These are phyloP conservation scores for Portunus trituberculatus DNA, from an alignment of 1,140 invertebrate genomes.

Conservation along the genomic window DNA sequence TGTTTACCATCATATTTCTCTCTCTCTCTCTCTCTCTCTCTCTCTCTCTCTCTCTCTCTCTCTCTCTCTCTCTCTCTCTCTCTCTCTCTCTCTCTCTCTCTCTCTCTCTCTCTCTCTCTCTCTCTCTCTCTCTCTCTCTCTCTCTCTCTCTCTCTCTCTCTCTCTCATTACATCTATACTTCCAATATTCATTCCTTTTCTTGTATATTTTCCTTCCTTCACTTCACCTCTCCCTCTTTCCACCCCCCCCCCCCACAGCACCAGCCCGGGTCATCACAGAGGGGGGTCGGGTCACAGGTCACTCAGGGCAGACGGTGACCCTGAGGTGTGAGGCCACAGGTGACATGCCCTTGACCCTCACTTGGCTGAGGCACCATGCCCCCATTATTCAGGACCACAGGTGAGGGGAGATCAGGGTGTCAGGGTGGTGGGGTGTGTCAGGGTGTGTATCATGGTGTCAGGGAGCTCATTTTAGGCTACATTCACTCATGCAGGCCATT, in stretches of 20 bases:
- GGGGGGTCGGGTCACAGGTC: constrained; percentile 68
- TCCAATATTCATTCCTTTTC: not conserved
- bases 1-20: not conserved
- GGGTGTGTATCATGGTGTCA: too few relatives aligned
- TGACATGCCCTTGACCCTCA: constrained; percentile 68
- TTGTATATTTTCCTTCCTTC: not conserved
- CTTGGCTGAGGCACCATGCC: constrained; percentile 66
- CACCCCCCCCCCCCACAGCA: constrained; percentile 22
- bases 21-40: not conserved
- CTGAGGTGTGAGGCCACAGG: constrained; percentile 70
- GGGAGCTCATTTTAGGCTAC: too few relatives aligned
- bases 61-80: constrained; percentile 17
- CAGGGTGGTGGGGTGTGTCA: too few relatives aligned
- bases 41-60: not conserved
- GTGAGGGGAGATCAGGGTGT: not conserved
- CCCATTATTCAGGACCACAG: constrained; percentile 44
- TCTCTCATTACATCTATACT: not conserved
- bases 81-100: not conserved
- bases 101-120: not conserved
- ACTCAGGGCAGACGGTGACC: constrained; percentile 56
- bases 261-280: constrained; percentile 66
- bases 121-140: not conserved
- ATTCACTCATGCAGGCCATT: too few relatives aligned
- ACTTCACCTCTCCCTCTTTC: not conserved
- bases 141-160: not conserved